Base-by-base conservation (phyloP, 2,113 vertebrate species). In the Sminthopsis crassicaudata region DNA sequence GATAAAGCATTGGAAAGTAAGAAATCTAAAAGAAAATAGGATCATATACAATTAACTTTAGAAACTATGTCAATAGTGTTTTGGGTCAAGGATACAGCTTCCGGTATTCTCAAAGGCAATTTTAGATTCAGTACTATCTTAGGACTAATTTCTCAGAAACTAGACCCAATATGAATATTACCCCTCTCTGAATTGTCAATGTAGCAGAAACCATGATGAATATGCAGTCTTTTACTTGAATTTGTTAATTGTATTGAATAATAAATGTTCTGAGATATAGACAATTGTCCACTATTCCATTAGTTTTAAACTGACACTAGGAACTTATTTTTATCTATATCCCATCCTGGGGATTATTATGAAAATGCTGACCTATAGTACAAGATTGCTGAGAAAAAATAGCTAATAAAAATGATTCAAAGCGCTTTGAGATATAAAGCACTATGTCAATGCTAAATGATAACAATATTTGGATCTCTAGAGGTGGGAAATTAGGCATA, bases 21-120 rank as follows among this genome's bases (percentile, higher is more conserved):
- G 11, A 96, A 97, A 92, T 96, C 93, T 93, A 93, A 95, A 94
- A 91, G 97, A 96, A 97, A 96, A 96, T 95, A 96, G 60, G 89
- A 57, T 92, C 94, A 96, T 94, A 30, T 91, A 76, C 92, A 95
- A 90, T 92, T 96, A 97, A 96, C 90, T 97, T 97, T 89, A 96
- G 92, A 96, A 97, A 95, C 92, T 95, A 96, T 42, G 94, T 97
- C 96, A 96, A 91, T 60, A 97, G 46, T 93, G 96, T 97, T 92
- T 89, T 84, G 93, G 93, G n/a, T 42, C 67, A 84, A 84, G 16
- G 67, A 84, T 84, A 42, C 2, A 1, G 67, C 23, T 42, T 42
- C n/a, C 16, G 22, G 22, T 84, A 22, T 30, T 48, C 27, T 51
- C 89, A 26, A 14, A 30, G 14, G 48, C 25, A 51, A 8, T 50